A percentile compares a stretch with the other conserved stretches of the same genome.
Conservation (phyloP, 2,113 vertebrate genomes). For the Halcyon senegalensis region DNA sequence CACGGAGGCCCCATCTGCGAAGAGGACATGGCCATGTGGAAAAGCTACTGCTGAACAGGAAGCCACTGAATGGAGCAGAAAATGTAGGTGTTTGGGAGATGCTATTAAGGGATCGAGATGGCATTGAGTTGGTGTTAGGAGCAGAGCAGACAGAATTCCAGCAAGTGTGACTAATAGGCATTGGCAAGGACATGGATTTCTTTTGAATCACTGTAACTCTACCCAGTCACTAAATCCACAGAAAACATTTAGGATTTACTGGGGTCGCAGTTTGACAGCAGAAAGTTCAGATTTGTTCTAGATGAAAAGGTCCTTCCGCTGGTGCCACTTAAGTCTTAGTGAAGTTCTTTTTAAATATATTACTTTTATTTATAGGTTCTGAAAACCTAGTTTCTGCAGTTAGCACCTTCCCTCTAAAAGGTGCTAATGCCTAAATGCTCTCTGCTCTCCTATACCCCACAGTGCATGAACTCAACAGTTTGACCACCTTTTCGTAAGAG, state of each 20-base stretch:
- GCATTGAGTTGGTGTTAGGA: constrained; percentile 26
- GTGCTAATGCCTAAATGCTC: neutral
- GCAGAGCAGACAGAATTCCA: constrained; percentile 46
- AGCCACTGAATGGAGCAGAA: constrained; percentile 35
- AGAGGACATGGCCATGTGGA: constrained; percentile 17
- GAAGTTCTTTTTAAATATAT: neutral
- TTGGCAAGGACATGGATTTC: constrained; percentile 58
- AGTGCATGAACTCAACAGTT: neutral
- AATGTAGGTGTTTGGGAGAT: constrained; percentile 6
- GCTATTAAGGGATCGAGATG: constrained; percentile 53
- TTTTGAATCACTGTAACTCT: constrained; percentile 58
- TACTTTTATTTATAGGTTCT: neutral
- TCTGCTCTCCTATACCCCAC: neutral
- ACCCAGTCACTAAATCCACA: constrained; percentile 58
- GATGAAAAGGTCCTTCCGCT: constrained; percentile 44
- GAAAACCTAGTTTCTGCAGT: neutral
- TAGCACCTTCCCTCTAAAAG: neutral
- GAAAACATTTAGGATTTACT: constrained; percentile 64
- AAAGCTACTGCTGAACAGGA: constrained; percentile 12
- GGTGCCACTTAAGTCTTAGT: constrained; percentile 16
- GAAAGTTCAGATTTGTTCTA: constrained; percentile 66
- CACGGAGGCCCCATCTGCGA: neutral
- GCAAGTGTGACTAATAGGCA: constrained; percentile 60
- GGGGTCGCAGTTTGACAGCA: constrained; percentile 43
- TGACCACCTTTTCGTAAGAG: neutral